Evolutionary conservation across 2,113 vertebrate genomes (phyloP).

Genomic region (Copsychus sechellarum): DNA sequence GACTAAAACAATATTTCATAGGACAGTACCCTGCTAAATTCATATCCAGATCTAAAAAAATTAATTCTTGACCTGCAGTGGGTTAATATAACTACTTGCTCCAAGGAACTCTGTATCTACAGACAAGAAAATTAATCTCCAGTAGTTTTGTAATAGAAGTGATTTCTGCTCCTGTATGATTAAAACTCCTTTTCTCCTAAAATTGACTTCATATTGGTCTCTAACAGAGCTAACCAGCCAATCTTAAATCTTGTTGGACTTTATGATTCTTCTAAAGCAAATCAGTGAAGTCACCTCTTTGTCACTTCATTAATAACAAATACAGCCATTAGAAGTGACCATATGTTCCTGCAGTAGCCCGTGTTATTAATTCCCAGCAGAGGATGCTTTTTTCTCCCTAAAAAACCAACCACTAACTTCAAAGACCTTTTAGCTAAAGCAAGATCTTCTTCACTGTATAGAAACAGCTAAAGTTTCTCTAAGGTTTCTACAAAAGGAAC

Average conservation of each 20-base stretch:
- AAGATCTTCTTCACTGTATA: not conserved
- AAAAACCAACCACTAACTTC: not conserved
- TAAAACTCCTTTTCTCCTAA: not conserved
- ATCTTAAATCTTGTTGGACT: not conserved
- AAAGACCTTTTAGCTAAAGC: not conserved
- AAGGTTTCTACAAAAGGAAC: not conserved
- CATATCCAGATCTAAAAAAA: not conserved
- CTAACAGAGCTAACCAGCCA: not conserved
- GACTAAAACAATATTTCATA: not conserved
- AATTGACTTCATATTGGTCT: not conserved
- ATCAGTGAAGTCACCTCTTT: not conserved
- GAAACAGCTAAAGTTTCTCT: not conserved
- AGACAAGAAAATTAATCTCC: not conserved
- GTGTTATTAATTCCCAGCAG: not conserved
- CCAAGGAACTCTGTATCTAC: not conserved
- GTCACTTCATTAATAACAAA: slow-evolving; percentile 14
- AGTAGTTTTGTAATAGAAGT: not conserved
- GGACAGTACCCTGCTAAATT: not conserved
- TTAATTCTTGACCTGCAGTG: not conserved
- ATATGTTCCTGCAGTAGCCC: not conserved
- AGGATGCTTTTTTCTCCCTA: not conserved
- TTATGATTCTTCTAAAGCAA: not conserved
- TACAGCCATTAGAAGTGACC: not conserved
- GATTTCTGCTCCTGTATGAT: not conserved
- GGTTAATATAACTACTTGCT: not conserved